Evolutionary conservation across 1,140 invertebrate species (phyloP).

Genomic region (Aethina tumida): DNA sequence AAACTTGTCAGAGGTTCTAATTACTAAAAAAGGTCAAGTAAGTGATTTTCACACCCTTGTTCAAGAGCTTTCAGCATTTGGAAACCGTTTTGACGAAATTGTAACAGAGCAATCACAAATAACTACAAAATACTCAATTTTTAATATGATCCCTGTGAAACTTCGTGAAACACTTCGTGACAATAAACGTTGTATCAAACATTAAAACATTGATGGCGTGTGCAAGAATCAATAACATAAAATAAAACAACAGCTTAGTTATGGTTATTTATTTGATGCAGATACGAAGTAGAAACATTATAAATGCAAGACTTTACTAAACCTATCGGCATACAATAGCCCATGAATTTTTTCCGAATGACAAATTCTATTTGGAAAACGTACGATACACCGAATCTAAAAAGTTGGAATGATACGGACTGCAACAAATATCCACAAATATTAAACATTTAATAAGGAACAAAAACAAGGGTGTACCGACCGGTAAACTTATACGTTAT

Average conservation of each 20-base stretch:
- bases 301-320: slow-evolving; percentile 20
- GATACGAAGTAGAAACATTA: slow-evolving; percentile 17
- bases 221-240: too few species aligned
- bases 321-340: slow-evolving; percentile 14
- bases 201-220: too few species aligned
- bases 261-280: slow-evolving; percentile 7
- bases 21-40: too few species aligned
- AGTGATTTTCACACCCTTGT: too few species aligned
- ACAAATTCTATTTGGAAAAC: slow-evolving; percentile 18
- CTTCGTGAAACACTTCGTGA: too few species aligned
- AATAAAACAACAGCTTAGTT: not conserved
- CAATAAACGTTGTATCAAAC: too few species aligned
- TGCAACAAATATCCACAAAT: slow-evolving; percentile 14
- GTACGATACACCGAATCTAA: slow-evolving; percentile 15
- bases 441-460: slow-evolving; percentile 9
- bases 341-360: slow-evolving; percentile 8
- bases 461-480: slow-evolving; percentile 12
- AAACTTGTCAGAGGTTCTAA: too few species aligned
- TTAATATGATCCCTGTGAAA: too few species aligned
- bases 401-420: slow-evolving; percentile 14
- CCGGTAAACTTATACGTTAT: slow-evolving; percentile 4
- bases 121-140: too few species aligned
- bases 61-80: too few species aligned
- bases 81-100: too few species aligned
- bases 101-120: too few species aligned